Evolutionary conservation across 2,888 invertebrate genomes (phyloP), one percentile per base, ranked within the genome.

Genomic region (Melinopterus prodromus): DNA sequence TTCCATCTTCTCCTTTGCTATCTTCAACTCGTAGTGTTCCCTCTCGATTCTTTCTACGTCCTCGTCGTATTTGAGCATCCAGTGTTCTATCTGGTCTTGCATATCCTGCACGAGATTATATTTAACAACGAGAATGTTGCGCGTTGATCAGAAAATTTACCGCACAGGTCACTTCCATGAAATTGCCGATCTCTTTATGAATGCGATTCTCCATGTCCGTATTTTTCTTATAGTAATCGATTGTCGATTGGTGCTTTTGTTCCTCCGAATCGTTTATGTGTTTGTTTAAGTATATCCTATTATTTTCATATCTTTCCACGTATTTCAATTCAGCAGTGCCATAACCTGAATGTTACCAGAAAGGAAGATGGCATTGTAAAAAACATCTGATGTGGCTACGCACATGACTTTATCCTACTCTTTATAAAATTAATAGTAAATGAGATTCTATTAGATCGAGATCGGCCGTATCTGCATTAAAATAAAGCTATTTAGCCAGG

Each of bases 201-300:
- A 89, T 86, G 76, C 88, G 86, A 71, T 84, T 83, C 83, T 90
- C 89, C 82, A 87, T 87, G 16, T 86, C 86, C 77, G 88, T 88
- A 79, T 87, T 86, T 3, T 83, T 80, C 12, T 85, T 84, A 80
- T 84, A 85, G 70, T 85, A 85, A 53, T 84, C 82, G 69, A 89
- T 85, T 69, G 80, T 83, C 69, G 84, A 81, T 69, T 82, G 78
- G 77, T 87, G 84, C 78, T 86, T 81, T 72, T 87, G 80, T 80
- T 88, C 85, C 79, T 85, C 85, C 81, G 83, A 82, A 37, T 82
- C 80, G 71, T 85, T 85, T 69, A 82, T 82, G n/a, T 87, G 84
- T 35, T 84, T 80, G 77, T 84, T 86, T 84, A 89, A 88, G 83
- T 90, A 89, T 69, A 85, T 85, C 82, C 88, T 87, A 72, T 90